These are phyloP conservation scores for Acomys russatus DNA, from an alignment of 2,797 vertebrate genomes.

Conservation along the genomic window DNA sequence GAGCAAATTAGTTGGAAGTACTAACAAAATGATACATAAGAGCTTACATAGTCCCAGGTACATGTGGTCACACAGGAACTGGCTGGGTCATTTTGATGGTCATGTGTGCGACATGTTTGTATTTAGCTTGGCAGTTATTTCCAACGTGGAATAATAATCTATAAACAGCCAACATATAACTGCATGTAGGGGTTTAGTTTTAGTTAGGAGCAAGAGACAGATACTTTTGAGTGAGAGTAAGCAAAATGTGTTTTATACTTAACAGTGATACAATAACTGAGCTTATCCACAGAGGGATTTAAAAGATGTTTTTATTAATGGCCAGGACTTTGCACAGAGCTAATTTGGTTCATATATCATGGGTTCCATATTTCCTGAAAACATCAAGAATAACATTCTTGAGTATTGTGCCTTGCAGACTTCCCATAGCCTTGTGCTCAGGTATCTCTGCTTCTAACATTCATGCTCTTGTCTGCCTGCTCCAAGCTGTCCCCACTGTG, in stretches of 20 bases:
- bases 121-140: constrained; percentile 34
- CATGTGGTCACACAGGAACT: neutral
- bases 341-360: neutral
- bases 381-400: neutral
- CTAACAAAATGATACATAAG: constrained; percentile 30
- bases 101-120: constrained; percentile 54
- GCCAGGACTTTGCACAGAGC: neutral
- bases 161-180: neutral
- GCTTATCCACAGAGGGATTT: neutral
- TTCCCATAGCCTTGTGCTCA: neutral
- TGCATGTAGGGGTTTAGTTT: neutral
- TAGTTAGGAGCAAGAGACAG: neutral
- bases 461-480: no score
- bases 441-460: neutral
- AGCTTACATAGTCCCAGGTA: constrained; percentile 26
- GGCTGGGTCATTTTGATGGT: constrained; percentile 25
- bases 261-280: neutral
- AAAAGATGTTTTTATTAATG: neutral
- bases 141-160: neutral
- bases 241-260: constrained; percentile 5
- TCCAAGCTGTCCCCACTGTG: neutral
- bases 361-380: neutral
- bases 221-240: constrained; percentile 21
- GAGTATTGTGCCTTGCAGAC: neutral
- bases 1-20: constrained; percentile 39